Conservation (phyloP, 2,888 invertebrate species). For the Cryptops parisi region DNA sequence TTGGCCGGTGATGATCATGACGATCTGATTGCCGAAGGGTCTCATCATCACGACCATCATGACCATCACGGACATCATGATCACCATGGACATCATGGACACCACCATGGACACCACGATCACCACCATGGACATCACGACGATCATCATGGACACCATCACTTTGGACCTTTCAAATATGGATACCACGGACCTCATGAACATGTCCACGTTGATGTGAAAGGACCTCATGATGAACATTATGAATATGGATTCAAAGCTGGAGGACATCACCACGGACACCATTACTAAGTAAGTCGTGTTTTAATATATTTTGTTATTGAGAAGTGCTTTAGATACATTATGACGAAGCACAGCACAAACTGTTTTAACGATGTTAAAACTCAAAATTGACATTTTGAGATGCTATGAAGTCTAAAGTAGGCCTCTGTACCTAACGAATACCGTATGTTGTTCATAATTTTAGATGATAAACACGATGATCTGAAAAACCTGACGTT, state of each 20-base stretch:
- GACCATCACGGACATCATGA: background rate
- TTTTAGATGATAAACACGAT: too few relatives aligned
- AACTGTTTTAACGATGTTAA: background rate
- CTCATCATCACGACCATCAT: background rate
- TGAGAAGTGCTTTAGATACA: too few relatives aligned
- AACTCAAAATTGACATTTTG: background rate
- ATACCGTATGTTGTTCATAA: too few relatives aligned
- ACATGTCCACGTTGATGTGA: slow-evolving; percentile 9
- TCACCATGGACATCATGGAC: background rate
- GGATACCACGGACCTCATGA: background rate
- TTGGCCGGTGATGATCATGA: background rate
- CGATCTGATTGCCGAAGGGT: background rate
- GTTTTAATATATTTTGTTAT: background rate
- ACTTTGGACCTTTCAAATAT: slow-evolving; percentile 7
- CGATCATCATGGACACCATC: background rate
- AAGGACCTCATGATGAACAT: slow-evolving; percentile 3
- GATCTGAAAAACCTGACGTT: too few relatives aligned
- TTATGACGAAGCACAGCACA: background rate
- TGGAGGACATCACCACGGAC: background rate
- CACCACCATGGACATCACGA: background rate
- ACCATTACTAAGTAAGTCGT: background rate
- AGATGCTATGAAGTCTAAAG: background rate
- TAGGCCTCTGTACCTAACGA: background rate
- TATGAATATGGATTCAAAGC: background rate
- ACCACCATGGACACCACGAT: background rate